Conservation (phyloP, 2,797 vertebrate genomes). For the Lepilemur ruficaudatus region DNA sequence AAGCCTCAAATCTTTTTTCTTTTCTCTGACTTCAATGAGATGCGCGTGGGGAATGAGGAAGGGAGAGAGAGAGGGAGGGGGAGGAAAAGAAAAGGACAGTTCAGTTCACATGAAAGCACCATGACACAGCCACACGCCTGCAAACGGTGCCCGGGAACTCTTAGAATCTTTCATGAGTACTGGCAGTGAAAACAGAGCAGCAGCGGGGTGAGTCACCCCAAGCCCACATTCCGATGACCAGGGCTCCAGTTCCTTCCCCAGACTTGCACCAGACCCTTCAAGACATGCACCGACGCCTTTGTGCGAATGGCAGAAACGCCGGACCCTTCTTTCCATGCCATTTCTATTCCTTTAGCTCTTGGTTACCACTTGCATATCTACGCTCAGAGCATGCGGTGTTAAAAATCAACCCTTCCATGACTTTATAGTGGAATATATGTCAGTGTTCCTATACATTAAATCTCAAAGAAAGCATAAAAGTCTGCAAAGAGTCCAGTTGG, state of each 20-base stretch:
- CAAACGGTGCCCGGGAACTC: constrained; percentile 76
- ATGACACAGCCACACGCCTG: constrained; percentile 68
- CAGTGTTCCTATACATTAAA: neutral
- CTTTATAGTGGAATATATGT: neutral
- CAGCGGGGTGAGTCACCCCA: constrained; percentile 37
- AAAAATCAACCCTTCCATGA: fast-evolving
- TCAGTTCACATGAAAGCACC: constrained; percentile 81
- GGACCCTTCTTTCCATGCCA: constrained; percentile 51
- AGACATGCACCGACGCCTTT: neutral
- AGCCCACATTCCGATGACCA: constrained; percentile 53
- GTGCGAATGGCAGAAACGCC: constrained; percentile 38
- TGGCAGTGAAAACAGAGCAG: neutral
- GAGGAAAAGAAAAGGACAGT: constrained; percentile 58
- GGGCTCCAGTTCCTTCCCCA: constrained; percentile 52
- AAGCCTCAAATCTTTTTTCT: constrained; percentile 90
- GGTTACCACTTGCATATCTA: neutral
- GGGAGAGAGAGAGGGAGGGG: constrained; percentile 52
- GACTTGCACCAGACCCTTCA: neutral
- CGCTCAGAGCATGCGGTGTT: neutral
- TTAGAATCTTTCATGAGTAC: constrained; percentile 63
- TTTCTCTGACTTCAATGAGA: constrained; percentile 82
- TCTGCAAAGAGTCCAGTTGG: neutral
- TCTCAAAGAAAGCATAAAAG: neutral
- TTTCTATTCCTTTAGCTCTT: constrained; percentile 39
- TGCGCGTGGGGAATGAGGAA: constrained; percentile 72